Evolutionary conservation across 2,888 invertebrate species (phyloP).

Genomic region (Notocelia uddmanniana): DNA sequence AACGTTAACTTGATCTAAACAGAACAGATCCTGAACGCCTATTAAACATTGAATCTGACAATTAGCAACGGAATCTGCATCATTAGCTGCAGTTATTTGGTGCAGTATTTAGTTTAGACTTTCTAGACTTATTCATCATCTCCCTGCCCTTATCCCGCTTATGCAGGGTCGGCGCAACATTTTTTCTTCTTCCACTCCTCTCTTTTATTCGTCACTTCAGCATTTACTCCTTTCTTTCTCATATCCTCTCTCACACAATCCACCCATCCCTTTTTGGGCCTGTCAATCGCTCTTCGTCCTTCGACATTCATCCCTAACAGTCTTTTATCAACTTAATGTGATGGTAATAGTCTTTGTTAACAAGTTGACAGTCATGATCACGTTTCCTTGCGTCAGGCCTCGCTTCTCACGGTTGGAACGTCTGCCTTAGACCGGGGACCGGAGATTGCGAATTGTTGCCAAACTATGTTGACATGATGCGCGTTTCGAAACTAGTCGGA

Average conservation of each 20-base stretch:
- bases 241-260: no score
- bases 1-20: constrained; percentile 25
- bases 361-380: constrained; percentile 49
- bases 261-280: no score
- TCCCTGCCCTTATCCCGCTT: no score
- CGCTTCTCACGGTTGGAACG: constrained; percentile 69
- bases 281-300: no score
- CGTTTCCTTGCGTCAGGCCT: constrained; percentile 66
- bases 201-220: no score
- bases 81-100: background rate
- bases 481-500: constrained; percentile 37
- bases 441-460: constrained; percentile 72
- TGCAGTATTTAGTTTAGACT: no score
- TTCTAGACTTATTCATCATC: background rate
- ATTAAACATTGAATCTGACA: constrained; percentile 27
- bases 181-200: no score
- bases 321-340: no score
- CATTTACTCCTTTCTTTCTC: no score
- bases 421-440: constrained; percentile 63
- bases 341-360: background rate
- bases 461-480: constrained; percentile 58
- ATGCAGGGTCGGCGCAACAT: no score
- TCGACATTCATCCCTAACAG: no score
- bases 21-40: constrained; percentile 32
- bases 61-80: constrained; percentile 31